These are phyloP conservation scores for Mesorhabditis belari DNA, from an alignment of 2,888 invertebrate species.

Conservation along the genomic window DNA sequence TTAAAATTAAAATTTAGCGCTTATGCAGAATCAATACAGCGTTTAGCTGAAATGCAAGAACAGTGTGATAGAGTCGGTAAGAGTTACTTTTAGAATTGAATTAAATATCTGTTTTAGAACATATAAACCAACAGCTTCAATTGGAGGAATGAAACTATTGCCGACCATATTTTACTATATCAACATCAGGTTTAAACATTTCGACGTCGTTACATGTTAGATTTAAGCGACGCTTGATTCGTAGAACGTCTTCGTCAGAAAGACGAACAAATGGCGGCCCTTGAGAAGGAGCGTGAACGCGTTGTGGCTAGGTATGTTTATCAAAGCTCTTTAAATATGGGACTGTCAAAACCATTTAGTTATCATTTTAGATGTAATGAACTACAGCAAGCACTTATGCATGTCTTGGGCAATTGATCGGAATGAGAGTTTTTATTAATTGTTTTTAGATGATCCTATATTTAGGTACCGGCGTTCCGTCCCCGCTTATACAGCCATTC, in stretches of 20 bases:
- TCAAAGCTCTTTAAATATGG: too few relatives aligned
- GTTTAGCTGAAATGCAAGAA: constrained; percentile 74
- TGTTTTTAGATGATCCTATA: constrained; percentile 10
- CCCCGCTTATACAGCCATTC: constrained; percentile 47
- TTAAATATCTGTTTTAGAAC: constrained; percentile 11
- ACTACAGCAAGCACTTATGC: constrained; percentile 23
- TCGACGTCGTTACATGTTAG: too few relatives aligned
- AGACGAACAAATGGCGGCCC: constrained; percentile 57
- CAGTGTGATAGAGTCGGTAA: constrained; percentile 73
- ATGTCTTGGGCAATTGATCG: constrained; percentile 19
- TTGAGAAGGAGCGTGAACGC: constrained; percentile 15
- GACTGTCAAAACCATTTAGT: too few relatives aligned
- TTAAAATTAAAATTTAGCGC: constrained; percentile 21
- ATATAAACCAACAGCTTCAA: constrained; percentile 26
- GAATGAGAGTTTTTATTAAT: constrained; percentile 1
- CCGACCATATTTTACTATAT: constrained; percentile 89
- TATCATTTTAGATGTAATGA: too few relatives aligned
- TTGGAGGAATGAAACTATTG: constrained; percentile 57
- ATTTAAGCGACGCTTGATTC: constrained; percentile 14
- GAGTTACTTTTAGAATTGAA: constrained; percentile 73
- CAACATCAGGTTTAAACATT: constrained; percentile 84
- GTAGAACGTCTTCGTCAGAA: constrained; percentile 76
- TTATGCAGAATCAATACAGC: constrained; percentile 55
- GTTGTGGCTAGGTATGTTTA: constrained; percentile 5
- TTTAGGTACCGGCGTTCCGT: background rate